Base-by-base conservation (phyloP, 2,797 vertebrate species). In the Atherinosoma microstoma region DNA sequence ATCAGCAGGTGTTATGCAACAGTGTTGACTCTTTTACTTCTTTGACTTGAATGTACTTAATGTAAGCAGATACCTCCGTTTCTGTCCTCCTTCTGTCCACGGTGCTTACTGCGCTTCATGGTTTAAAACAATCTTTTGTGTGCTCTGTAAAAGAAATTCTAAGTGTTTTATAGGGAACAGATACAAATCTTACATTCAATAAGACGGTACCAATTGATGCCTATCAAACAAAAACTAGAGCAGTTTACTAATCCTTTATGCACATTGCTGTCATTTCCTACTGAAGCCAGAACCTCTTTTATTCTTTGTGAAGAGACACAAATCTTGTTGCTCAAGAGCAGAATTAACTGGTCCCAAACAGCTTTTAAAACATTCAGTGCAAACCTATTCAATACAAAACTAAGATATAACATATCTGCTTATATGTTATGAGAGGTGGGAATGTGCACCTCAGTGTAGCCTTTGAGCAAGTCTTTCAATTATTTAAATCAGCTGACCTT, bases 21-120 rank as follows among this genome's bases (percentile, higher is more conserved):
- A 27, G 27, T 35, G 61, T 27, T 34, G 68, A 74, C 54, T 72
- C 78, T 34, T 56, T 36, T 1, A 4, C 49, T 49, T 65, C 67
- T 75, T 64, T 61, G 72, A 79, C 49, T 54, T 58, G 32, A 54
- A 11, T 16, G 24, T 12, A 42, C 40, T 63, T 58, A 69, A 64
- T 80, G 27, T 64, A 18, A 53, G 66, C 10, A 70, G 70, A 64
- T 58, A 93, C 95, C 96, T 95, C 94, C 95, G 54, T 92, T 94
- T 64, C 90, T 94, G 71, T 98, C 96, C 45, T 98, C 96, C 90
- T 98, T 99, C 56, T 95, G 88, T 1, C 92, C 87, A 6, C 97
- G 95, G 0, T 92, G 91, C 94, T 97, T 99, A 81, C 95, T 96
- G 13, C 97, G 96, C 92, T 98, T 98, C 98, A 99, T 99, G 90